These are phyloP conservation scores for Glyptemys insculpta DNA, from an alignment of 2,797 vertebrate genomes.

Conservation along the genomic window DNA sequence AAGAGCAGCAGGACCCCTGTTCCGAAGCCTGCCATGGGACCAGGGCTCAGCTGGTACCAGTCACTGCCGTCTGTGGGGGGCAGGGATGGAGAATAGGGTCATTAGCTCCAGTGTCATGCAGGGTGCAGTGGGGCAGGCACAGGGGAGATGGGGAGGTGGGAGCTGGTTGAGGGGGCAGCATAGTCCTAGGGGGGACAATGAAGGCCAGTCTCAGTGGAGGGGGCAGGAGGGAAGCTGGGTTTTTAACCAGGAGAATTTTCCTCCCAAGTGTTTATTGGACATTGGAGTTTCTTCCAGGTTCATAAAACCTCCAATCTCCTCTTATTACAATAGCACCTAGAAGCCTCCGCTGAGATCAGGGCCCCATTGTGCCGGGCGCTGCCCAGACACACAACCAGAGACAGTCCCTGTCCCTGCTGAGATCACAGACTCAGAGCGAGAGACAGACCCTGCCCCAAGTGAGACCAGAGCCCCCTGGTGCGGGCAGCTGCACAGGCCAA, in stretches of 20 bases:
- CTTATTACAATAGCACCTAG: background rate
- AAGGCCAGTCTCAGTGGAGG: background rate
- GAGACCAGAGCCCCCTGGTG: too few relatives aligned
- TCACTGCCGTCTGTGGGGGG: too few relatives aligned
- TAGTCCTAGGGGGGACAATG: too few relatives aligned
- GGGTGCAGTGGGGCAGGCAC: background rate
- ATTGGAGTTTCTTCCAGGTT: background rate
- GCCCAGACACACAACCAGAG: too few relatives aligned
- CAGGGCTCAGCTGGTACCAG: too few relatives aligned
- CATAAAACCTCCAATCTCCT: background rate
- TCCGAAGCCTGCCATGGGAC: too few relatives aligned
- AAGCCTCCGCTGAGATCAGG: background rate
- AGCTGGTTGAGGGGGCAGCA: background rate
- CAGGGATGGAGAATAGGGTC: fast-evolving
- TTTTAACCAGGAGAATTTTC: background rate
- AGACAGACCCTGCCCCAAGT: too few relatives aligned
- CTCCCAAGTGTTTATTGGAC: background rate
- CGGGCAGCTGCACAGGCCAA: background rate
- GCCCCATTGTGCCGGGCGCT: background rate
- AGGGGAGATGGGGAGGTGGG: too few relatives aligned
- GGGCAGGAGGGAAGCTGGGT: too few relatives aligned
- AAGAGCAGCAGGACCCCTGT: too few relatives aligned
- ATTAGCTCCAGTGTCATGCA: fast-evolving
- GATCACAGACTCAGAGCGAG: too few relatives aligned
- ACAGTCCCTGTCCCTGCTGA: background rate